These are phyloP conservation scores for Meloe dianella DNA, from an alignment of 2,888 invertebrate genomes.

Conservation along the genomic window DNA sequence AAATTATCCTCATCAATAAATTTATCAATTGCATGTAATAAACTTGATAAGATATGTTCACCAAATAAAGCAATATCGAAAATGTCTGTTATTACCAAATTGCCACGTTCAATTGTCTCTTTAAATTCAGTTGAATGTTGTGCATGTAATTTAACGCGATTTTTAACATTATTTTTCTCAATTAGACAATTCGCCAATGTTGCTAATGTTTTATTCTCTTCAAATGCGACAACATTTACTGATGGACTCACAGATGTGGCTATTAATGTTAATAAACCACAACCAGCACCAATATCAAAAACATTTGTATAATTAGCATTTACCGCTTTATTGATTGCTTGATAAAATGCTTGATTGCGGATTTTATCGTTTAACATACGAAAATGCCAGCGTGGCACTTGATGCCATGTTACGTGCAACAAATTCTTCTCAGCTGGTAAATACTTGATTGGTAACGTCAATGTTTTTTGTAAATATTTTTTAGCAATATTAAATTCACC, in stretches of 20 bases:
- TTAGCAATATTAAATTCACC: slow-evolving; percentile 48
- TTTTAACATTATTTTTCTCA: slow-evolving; percentile 60
- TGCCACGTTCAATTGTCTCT: slow-evolving; percentile 49
- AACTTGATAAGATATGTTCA: slow-evolving; percentile 71
- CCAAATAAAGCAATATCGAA: slow-evolving; percentile 83
- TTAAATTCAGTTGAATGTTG: slow-evolving; percentile 64
- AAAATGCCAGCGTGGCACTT: slow-evolving; percentile 82
- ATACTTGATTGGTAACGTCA: slow-evolving; percentile 39
- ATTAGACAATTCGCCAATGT: slow-evolving; percentile 63
- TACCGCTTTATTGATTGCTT: slow-evolving; percentile 58
- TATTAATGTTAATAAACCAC: slow-evolving; percentile 75
- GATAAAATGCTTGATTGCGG: slow-evolving; percentile 72
- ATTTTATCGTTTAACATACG: slow-evolving; percentile 79
- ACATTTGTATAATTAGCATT: slow-evolving; percentile 61
- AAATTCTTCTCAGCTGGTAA: slow-evolving; percentile 66
- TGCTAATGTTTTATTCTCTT: slow-evolving; percentile 67
- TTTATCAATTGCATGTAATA: slow-evolving; percentile 72
- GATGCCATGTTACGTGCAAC: slow-evolving; percentile 70
- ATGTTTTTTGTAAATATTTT: slow-evolving; percentile 47
- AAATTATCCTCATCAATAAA: slow-evolving; percentile 61
- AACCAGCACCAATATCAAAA: slow-evolving; percentile 79
- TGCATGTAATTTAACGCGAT: slow-evolving; percentile 61
- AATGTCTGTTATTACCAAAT: slow-evolving; percentile 76
- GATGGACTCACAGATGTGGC: slow-evolving; percentile 60
- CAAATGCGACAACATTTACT: slow-evolving; percentile 69